phyloP scores from a whole-genome alignment of 2,113 vertebrate species.

The Pao palembangensis region DNA sequence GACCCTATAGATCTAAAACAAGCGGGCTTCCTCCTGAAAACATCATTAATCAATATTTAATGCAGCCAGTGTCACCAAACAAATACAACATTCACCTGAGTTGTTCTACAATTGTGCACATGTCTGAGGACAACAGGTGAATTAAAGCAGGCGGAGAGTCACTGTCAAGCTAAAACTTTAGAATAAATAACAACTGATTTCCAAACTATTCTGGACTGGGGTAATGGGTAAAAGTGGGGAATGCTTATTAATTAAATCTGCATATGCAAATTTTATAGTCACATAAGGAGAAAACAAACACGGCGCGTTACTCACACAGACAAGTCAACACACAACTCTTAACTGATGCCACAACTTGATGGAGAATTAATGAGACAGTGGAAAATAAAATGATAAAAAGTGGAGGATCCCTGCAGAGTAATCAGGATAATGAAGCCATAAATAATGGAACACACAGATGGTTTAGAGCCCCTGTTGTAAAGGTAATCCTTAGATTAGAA shows the following conservation, averaged over 20 bases:
- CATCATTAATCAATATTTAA: no score
- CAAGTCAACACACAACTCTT: not conserved
- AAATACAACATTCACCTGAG: no score
- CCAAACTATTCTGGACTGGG: conserved; percentile 21
- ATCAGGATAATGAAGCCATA: conserved; percentile 8
- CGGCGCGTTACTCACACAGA: no score
- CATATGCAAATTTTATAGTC: conserved; percentile 19
- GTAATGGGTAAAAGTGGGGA: conserved; percentile 13
- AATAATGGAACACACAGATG: conserved; percentile 4
- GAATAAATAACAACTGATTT: conserved; percentile 38
- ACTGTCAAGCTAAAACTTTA: conserved; percentile 8
- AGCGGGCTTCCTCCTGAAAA: no score
- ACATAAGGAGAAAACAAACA: conserved; percentile 39
- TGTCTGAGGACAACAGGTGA: conserved; percentile 6
- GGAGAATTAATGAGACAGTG: conserved; percentile 18
- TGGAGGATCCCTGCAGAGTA: conserved; percentile 3
- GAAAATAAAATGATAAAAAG: conserved; percentile 6
- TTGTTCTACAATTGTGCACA: no score
- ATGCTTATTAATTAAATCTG: conserved; percentile 31
- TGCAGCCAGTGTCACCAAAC: no score
- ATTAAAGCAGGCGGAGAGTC: conserved; percentile 20
- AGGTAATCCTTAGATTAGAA: not conserved
- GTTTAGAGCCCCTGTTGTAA: not conserved
- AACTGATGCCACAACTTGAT: conserved; percentile 6
- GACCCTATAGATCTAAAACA: no score